phyloP scores from a whole-genome alignment of 1,140 invertebrate genomes.

The Drosophila tristis region DNA sequence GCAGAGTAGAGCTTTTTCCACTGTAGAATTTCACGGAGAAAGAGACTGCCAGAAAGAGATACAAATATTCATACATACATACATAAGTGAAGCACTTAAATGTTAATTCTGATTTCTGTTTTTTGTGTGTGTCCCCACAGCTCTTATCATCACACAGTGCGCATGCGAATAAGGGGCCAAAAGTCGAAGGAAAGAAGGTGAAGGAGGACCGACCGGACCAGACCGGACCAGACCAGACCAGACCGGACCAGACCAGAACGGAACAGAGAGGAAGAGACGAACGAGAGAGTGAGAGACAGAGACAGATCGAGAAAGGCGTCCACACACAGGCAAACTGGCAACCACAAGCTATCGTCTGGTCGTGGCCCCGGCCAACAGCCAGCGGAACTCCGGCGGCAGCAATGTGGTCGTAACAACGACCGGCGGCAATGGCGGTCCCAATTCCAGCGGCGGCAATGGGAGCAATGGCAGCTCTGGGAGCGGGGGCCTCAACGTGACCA shows the following conservation, averaged over 20 bases:
- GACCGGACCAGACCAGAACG: slow-evolving; percentile 1
- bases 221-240: no score
- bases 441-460: slow-evolving; percentile 22
- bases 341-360: slow-evolving; percentile 78
- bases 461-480: slow-evolving; percentile 39
- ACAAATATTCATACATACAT: background rate
- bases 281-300: background rate
- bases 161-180: slow-evolving; percentile 37
- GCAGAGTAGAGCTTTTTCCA: no score
- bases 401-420: slow-evolving; percentile 55
- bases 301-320: background rate
- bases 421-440: slow-evolving; percentile 16
- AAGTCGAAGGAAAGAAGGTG: background rate
- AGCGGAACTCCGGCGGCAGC: slow-evolving; percentile 45
- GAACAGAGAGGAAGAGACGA: background rate
- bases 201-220: slow-evolving; percentile 1
- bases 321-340: slow-evolving; percentile 53
- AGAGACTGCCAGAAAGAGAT: no score
- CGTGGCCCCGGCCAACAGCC: slow-evolving; percentile 66
- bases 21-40: no score
- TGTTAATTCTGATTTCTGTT: no score
- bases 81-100: no score
- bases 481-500: slow-evolving; percentile 80
- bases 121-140: slow-evolving; percentile 7
- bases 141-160: slow-evolving; percentile 40